These are phyloP conservation scores for Notodonta dromedarius DNA, from an alignment of 2,888 invertebrate genomes.

Conservation along the genomic window DNA sequence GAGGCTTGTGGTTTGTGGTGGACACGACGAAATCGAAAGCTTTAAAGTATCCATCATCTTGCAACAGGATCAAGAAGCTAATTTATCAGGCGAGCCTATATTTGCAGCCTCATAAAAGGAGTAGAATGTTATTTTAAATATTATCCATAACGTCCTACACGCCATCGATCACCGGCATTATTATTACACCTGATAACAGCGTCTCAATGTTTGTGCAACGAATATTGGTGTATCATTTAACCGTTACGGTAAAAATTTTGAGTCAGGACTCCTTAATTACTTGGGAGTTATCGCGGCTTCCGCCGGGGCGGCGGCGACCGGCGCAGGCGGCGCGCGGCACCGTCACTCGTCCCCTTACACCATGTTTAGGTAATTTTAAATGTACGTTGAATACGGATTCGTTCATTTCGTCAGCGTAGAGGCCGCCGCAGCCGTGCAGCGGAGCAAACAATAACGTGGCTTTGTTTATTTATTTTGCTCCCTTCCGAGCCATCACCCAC, in stretches of 20 bases:
- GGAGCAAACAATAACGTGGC: conserved; percentile 2
- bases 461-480: conserved; percentile 36
- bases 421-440: neutral
- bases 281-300: conserved; percentile 4
- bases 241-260: neutral
- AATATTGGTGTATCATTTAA: conserved; percentile 9
- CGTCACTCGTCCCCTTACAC: neutral
- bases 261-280: neutral
- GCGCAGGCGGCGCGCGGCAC: neutral
- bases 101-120: too few species aligned
- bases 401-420: neutral
- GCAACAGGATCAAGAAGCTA: neutral
- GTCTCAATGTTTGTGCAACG: neutral
- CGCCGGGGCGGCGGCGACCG: neutral
- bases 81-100: too few species aligned
- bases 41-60: neutral
- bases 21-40: neutral
- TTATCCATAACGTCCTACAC: neutral
- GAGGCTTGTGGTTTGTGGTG: neutral
- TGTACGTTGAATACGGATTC: conserved; percentile 1
- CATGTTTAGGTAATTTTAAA: conserved; percentile 1
- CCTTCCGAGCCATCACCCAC: conserved; percentile 13
- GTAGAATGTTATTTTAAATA: neutral
- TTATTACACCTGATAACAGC: neutral
- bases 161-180: neutral